Percentiles rank a stretch among this genome's conserved stretches.
These are phyloP conservation scores for Pyrocoelia pectoralis DNA, from an alignment of 2,888 invertebrate species.

Conservation along the genomic window DNA sequence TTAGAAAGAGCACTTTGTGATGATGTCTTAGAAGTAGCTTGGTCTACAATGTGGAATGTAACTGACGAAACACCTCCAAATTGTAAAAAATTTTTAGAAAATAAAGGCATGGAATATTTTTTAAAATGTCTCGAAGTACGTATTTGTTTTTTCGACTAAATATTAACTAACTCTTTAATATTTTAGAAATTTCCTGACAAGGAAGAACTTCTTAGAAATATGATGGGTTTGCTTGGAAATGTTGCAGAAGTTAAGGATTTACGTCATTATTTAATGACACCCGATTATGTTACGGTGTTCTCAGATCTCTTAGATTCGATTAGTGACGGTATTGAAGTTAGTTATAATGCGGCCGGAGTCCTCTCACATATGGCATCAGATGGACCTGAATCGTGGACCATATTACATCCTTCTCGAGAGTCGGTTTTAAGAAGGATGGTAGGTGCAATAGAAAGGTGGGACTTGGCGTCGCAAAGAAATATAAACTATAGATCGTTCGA, in stretches of 20 bases:
- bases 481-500: constrained; percentile 97
- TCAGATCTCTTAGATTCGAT: constrained; percentile 83
- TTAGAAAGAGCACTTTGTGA: constrained; percentile 82
- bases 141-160: constrained; percentile 29
- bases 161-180: not conserved
- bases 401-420: constrained; percentile 73
- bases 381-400: constrained; percentile 84
- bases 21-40: constrained; percentile 96
- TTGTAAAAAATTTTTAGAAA: constrained; percentile 88
- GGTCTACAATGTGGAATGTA: constrained; percentile 99
- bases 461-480: constrained; percentile 84
- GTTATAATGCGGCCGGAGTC: constrained; percentile 96
- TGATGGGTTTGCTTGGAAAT: constrained; percentile 98
- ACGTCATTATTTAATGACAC: constrained; percentile 83
- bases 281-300: constrained; percentile 86
- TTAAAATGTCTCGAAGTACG: constrained; percentile 84
- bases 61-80: constrained; percentile 96
- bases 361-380: constrained; percentile 95
- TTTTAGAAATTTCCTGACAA: constrained; percentile 84
- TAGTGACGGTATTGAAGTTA: constrained; percentile 96
- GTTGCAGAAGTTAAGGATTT: constrained; percentile 92
- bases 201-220: constrained; percentile 91
- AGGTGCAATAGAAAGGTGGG: constrained; percentile 87
- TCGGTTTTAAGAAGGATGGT: constrained; percentile 80
- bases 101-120: constrained; percentile 90